Evolutionary conservation across 2,113 vertebrate species (phyloP).

Genomic region (Falcunculus frontatus): DNA sequence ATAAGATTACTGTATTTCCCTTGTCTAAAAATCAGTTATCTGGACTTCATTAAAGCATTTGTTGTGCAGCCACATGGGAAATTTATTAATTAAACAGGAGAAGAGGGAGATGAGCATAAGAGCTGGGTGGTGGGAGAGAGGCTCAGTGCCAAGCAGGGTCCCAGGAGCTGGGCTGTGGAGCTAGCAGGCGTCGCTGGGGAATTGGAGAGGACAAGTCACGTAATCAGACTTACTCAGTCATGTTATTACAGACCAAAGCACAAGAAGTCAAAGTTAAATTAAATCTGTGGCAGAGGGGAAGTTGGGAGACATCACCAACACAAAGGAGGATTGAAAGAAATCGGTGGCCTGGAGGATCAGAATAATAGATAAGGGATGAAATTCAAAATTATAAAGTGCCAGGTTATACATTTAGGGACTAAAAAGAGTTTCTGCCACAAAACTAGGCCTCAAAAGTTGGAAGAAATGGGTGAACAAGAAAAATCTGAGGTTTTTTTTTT

Average conservation of each 20-base stretch:
- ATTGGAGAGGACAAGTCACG: neutral
- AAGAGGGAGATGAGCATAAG: constrained; percentile 28
- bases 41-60: constrained; percentile 60
- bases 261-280: constrained; percentile 64
- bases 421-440: neutral
- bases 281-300: neutral
- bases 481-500: neutral
- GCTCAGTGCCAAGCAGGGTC: neutral
- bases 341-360: constrained; percentile 20
- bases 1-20: constrained; percentile 51
- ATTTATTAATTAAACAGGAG: constrained; percentile 59
- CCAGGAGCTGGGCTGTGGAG: neutral
- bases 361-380: constrained; percentile 30
- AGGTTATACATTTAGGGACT: constrained; percentile 10
- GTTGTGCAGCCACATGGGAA: constrained; percentile 47
- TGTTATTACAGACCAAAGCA: constrained; percentile 42
- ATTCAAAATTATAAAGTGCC: neutral
- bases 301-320: neutral
- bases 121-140: neutral
- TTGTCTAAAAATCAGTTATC: constrained; percentile 52
- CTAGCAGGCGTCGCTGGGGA: neutral
- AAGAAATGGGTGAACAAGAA: neutral
- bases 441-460: neutral
- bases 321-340: constrained; percentile 30
- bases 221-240: constrained; percentile 49